A percentile compares a stretch with the other conserved stretches of the same genome.
These are phyloP conservation scores for Drosophila equinoxialis DNA, from an alignment of 1,140 invertebrate species.

Conservation along the genomic window DNA sequence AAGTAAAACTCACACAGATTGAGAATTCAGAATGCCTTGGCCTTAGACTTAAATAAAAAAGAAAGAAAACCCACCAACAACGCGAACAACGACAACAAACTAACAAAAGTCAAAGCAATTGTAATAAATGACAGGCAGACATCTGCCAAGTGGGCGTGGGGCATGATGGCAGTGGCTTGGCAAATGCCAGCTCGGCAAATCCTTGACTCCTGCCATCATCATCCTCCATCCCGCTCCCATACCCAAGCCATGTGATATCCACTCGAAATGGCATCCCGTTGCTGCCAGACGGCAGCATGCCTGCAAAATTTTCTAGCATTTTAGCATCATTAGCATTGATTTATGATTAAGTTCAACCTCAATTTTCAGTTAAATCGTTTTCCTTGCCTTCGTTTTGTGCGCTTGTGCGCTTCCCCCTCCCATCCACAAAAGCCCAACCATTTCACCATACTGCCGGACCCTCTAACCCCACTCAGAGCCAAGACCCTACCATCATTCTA, in stretches of 20 bases:
- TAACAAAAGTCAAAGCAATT: constrained; percentile 83
- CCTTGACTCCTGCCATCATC: constrained; percentile 33
- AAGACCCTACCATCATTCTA: constrained; percentile 27
- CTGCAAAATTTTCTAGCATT: constrained; percentile 80
- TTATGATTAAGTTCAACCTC: constrained; percentile 83
- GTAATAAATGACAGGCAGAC: constrained; percentile 83
- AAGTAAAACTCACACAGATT: constrained; percentile 20
- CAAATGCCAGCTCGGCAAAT: constrained; percentile 78
- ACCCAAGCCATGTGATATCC: constrained; percentile 60
- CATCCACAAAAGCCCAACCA: background rate
- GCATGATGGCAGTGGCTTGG: constrained; percentile 30
- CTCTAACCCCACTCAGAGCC: constrained; percentile 5
- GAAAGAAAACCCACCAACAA: constrained; percentile 15
- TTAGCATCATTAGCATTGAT: constrained; percentile 83
- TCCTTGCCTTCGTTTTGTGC: constrained; percentile 55
- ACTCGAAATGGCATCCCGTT: constrained; percentile 60
- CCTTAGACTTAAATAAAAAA: constrained; percentile 38
- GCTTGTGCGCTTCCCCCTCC: constrained; percentile 37
- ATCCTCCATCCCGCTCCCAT: background rate
- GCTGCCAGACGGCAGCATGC: constrained; percentile 43
- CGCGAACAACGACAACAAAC: constrained; percentile 68
- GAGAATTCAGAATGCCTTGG: constrained; percentile 47
- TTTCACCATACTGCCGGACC: too few relatives aligned
- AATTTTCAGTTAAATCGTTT: constrained; percentile 83
- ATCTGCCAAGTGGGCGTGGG: constrained; percentile 64